Percentiles rank a stretch among this genome's conserved stretches.
phyloP scores from a whole-genome alignment of 2,888 invertebrate genomes.

The Dryadula phaetusa region DNA sequence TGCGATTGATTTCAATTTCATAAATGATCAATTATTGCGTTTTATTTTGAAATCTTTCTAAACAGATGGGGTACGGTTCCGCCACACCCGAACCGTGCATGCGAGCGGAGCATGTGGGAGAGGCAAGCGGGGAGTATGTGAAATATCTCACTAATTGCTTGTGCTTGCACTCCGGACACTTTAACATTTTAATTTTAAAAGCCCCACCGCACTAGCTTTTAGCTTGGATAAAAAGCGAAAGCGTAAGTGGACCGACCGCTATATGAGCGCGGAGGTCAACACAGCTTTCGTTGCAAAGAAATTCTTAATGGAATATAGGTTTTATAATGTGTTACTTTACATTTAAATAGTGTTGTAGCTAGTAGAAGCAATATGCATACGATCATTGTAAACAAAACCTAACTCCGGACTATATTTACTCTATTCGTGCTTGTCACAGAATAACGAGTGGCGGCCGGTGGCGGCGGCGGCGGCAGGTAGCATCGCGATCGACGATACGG shows the following conservation, averaged over 20 bases:
- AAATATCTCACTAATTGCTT: conserved; percentile 4
- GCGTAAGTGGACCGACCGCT: not conserved
- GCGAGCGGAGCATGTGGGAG: not conserved
- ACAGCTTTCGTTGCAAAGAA: not conserved
- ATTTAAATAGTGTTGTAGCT: not conserved
- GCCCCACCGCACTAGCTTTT: conserved; percentile 4
- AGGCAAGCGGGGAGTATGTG: not conserved
- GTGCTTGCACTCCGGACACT: conserved; percentile 1
- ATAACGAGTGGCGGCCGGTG: too few relatives aligned
- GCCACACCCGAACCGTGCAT: not conserved
- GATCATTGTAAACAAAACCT: not conserved
- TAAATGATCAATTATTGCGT: too few relatives aligned
- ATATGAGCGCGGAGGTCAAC: not conserved
- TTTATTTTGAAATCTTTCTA: not conserved
- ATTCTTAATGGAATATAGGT: not conserved
- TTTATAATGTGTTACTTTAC: not conserved
- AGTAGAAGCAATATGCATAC: too few relatives aligned
- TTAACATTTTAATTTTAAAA: conserved; percentile 9
- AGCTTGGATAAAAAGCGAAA: not conserved
- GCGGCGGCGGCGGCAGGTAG: too few relatives aligned
- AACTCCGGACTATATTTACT: not conserved
- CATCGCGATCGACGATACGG: not conserved
- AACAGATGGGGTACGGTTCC: not conserved
- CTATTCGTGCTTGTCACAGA: not conserved
- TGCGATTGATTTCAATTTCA: too few relatives aligned